Evolutionary conservation across 1,140 invertebrate genomes (phyloP).

Genomic region (Drosophila watanabei): DNA sequence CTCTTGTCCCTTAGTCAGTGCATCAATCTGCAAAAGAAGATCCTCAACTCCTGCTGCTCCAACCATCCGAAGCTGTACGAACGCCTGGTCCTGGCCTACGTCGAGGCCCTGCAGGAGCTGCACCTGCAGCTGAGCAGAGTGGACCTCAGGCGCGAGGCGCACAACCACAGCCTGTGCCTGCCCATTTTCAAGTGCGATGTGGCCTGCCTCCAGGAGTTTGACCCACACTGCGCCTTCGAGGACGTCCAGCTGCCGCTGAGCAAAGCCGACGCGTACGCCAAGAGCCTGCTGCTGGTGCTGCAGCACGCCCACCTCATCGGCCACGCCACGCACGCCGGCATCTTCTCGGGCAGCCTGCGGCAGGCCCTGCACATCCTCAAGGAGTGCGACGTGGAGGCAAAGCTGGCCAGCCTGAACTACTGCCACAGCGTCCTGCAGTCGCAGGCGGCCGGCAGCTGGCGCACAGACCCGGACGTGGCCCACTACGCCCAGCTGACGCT

Average conservation of each 20-base stretch:
- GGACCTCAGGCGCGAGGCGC: conserved; percentile 29
- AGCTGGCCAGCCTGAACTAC: conserved; percentile 62
- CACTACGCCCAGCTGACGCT: conserved; percentile 59
- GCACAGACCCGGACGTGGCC: conserved; percentile 19
- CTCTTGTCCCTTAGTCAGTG: conserved; percentile 34
- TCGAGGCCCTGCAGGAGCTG: conserved; percentile 62
- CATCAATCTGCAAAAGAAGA: conserved; percentile 66
- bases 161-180: conserved; percentile 10
- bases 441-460: conserved; percentile 43
- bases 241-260: conserved; percentile 48
- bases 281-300: conserved; percentile 56
- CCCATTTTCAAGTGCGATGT: conserved; percentile 54
- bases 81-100: conserved; percentile 55
- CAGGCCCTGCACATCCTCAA: conserved; percentile 63
- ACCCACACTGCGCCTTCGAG: conserved; percentile 55
- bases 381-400: conserved; percentile 69
- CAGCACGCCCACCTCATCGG: conserved; percentile 64
- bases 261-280: conserved; percentile 50
- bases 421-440: conserved; percentile 58
- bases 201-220: conserved; percentile 60
- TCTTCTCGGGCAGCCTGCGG: conserved; percentile 61
- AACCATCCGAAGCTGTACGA: conserved; percentile 72
- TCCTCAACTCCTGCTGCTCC: conserved; percentile 68
- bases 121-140: conserved; percentile 36
- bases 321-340: conserved; percentile 46